Evolutionary conservation across 2,797 vertebrate species (phyloP).

Genomic region (Rhabdophis nuchalis): DNA sequence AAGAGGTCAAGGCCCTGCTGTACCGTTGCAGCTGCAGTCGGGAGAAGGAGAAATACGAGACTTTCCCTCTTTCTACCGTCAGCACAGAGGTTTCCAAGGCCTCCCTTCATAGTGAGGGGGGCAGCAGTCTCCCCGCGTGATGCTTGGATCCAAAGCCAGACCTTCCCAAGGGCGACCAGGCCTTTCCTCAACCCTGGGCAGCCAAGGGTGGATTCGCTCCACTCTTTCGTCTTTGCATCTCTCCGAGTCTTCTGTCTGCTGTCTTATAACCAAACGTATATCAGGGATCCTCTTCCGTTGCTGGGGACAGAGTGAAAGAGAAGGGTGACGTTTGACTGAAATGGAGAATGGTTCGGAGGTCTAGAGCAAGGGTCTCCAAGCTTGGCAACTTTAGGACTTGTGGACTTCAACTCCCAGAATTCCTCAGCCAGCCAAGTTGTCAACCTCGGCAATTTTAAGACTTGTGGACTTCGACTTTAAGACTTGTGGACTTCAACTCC

Average conservation of each 20-base stretch:
- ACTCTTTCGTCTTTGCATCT: background rate
- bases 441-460: too few relatives aligned
- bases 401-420: too few relatives aligned
- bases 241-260: background rate
- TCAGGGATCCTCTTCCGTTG: constrained; percentile 5
- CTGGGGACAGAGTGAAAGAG: background rate
- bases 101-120: constrained; percentile 61
- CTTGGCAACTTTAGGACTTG: too few relatives aligned
- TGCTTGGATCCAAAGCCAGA: background rate
- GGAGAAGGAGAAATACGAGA: constrained; percentile 75
- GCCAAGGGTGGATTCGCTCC: background rate
- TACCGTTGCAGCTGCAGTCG: constrained; percentile 77
- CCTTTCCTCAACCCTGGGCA: background rate
- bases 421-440: too few relatives aligned
- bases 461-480: too few relatives aligned
- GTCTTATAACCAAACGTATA: background rate
- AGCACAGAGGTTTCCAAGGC: constrained; percentile 83
- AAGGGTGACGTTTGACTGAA: background rate
- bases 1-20: constrained; percentile 77
- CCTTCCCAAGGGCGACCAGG: background rate
- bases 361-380: too few relatives aligned
- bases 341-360: background rate
- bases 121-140: constrained; percentile 66
- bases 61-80: constrained; percentile 80
- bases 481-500: too few relatives aligned